phyloP scores from a whole-genome alignment of 2,888 invertebrate genomes.

The Acronicta alni region DNA sequence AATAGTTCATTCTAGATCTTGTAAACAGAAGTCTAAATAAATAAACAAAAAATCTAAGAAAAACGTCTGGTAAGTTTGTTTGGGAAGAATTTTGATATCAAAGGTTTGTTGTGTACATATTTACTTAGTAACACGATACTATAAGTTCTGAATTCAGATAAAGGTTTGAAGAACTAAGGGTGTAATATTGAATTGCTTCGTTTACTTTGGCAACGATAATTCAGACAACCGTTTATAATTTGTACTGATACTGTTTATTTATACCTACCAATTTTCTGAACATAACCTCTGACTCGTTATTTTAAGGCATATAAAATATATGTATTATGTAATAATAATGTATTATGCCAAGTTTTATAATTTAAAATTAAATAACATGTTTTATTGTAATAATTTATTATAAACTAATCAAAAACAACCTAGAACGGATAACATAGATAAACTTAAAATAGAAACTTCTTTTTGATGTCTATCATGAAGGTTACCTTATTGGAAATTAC shows the following conservation, averaged over 20 bases:
- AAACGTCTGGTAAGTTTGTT: conserved; percentile 4
- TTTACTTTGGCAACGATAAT: conserved; percentile 16
- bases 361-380: too few relatives aligned
- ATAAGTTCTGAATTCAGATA: conserved; percentile 17
- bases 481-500: too few relatives aligned
- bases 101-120: conserved; percentile 19
- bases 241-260: background rate
- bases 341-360: too few relatives aligned
- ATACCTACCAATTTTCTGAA: background rate
- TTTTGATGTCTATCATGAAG: too few relatives aligned
- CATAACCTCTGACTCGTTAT: background rate
- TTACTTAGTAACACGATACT: conserved; percentile 31
- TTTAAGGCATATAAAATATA: background rate
- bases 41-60: background rate
- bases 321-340: too few relatives aligned
- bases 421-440: too few relatives aligned
- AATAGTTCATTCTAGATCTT: too few relatives aligned
- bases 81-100: conserved; percentile 27
- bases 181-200: conserved; percentile 28
- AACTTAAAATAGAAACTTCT: too few relatives aligned
- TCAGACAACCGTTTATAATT: background rate
- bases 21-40: too few relatives aligned
- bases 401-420: too few relatives aligned
- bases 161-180: conserved; percentile 22
- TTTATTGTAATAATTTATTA: too few relatives aligned